Evolutionary conservation across 2,888 invertebrate genomes (phyloP), one percentile per base, ranked within the genome.

Genomic region (Lordiphosa andalusiaca): DNA sequence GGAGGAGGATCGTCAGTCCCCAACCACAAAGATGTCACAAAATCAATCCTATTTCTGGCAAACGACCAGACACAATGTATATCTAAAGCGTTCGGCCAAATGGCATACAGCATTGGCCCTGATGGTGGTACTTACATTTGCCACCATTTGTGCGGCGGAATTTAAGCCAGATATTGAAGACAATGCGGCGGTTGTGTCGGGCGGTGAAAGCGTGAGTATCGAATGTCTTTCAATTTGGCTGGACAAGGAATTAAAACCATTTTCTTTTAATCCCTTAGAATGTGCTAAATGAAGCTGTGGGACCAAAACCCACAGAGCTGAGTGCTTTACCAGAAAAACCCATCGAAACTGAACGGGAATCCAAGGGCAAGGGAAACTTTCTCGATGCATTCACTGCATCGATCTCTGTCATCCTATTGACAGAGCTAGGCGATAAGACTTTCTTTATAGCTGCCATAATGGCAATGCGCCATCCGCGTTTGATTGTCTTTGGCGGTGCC

Each of bases 361-460:
- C 67, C 6, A 75, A 72, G 30, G 23, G 88, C 30, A 92, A 93
- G 87, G 91, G 94, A 55, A 95, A 95, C 59, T 98, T 99, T 89
- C 90, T 96, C 85, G 96, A 98, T 90, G 98, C 96, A 9, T 98
- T 99, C 89, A 90, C 98, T 52, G 98, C 98, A 37, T 95, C 98
- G 0, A 91, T 99, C 62, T 98, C 98, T 46, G 97, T 99, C 71
- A 99, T 99, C 81, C 92, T 99, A 60, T 98, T 99, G 46, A 98
- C 98, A 0, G 99, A 99, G 90, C 91, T 99, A 58, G 99, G 98
- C 10, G 99, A 99, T 91, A 99, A 99, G 91, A 99, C 99, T 7
- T 99, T 99, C 91, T 99, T 99, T 91, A 99, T 99, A 84, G 98
- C 99, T 30, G 98, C 98, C 73, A 98, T 99, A 68, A 98, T 99